phyloP scores from a whole-genome alignment of 2,113 vertebrate species.

The Erythrocebus patas region DNA sequence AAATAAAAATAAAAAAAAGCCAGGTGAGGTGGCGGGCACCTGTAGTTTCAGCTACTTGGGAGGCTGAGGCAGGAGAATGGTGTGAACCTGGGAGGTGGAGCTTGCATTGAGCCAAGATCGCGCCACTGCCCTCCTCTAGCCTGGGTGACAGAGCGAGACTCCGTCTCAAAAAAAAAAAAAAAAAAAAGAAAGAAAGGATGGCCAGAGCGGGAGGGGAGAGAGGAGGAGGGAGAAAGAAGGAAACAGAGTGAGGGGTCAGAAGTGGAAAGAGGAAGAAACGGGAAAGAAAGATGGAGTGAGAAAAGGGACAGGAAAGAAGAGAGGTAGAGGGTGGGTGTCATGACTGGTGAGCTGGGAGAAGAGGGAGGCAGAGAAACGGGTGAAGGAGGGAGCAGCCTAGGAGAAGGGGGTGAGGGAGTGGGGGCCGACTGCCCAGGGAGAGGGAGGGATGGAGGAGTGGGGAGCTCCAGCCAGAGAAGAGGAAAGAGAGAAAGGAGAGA shows the following conservation, averaged over 20 bases:
- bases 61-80: too few relatives aligned
- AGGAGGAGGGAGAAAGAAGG: not conserved
- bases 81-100: too few relatives aligned
- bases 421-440: too few relatives aligned
- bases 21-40: rapidly evolving
- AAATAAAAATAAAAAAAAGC: too few relatives aligned
- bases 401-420: not conserved
- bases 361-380: too few relatives aligned
- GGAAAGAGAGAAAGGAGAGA: not conserved
- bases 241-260: not conserved
- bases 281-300: not conserved
- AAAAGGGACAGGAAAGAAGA: not conserved
- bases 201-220: too few relatives aligned
- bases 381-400: not conserved
- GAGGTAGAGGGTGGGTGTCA: not conserved
- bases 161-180: too few relatives aligned
- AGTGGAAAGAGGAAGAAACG: not conserved
- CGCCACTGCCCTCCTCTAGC: too few relatives aligned
- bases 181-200: not conserved
- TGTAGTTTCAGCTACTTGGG: too few relatives aligned
- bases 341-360: too few relatives aligned
- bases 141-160: too few relatives aligned
- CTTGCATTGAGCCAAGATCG: too few relatives aligned
- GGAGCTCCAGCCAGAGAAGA: not conserved
- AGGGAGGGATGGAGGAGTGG: not conserved